A percentile compares a stretch with the other conserved stretches of the same genome.
phyloP scores from a whole-genome alignment of 2,797 vertebrate genomes.

The Trachurus trachurus region DNA sequence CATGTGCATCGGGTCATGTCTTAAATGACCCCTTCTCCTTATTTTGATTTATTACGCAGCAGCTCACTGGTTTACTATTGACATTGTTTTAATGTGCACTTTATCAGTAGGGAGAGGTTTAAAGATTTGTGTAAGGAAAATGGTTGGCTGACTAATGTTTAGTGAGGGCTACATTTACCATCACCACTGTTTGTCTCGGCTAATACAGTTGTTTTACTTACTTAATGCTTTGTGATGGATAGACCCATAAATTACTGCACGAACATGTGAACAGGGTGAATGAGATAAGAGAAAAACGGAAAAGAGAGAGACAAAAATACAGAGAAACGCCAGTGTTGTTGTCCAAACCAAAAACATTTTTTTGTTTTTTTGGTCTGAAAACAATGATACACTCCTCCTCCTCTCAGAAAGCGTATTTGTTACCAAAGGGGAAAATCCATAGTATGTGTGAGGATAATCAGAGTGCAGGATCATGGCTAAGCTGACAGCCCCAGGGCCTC shows the following conservation, averaged over 20 bases:
- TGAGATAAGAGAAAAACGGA: background rate
- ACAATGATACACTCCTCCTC: background rate
- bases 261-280: background rate
- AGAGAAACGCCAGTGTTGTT: background rate
- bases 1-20: background rate
- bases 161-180: slow-evolving; percentile 10
- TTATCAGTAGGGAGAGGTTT: background rate
- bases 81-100: background rate
- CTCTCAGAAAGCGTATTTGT: background rate
- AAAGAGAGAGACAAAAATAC: background rate
- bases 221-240: slow-evolving; percentile 30
- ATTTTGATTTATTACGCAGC: slow-evolving; percentile 24
- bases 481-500: background rate
- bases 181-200: slow-evolving; percentile 7
- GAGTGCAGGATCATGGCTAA: slow-evolving; percentile 23
- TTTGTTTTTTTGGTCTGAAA: background rate
- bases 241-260: slow-evolving; percentile 18
- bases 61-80: slow-evolving; percentile 12
- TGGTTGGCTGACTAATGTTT: slow-evolving; percentile 29
- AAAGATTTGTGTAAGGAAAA: slow-evolving; percentile 12
- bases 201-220: slow-evolving; percentile 9
- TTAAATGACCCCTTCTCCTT: background rate
- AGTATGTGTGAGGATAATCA: slow-evolving; percentile 16
- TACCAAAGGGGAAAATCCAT: slow-evolving; percentile 15
- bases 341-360: background rate